Evolutionary conservation across 1,140 invertebrate species (phyloP).

Genomic region (Leptonema lineaticorne): DNA sequence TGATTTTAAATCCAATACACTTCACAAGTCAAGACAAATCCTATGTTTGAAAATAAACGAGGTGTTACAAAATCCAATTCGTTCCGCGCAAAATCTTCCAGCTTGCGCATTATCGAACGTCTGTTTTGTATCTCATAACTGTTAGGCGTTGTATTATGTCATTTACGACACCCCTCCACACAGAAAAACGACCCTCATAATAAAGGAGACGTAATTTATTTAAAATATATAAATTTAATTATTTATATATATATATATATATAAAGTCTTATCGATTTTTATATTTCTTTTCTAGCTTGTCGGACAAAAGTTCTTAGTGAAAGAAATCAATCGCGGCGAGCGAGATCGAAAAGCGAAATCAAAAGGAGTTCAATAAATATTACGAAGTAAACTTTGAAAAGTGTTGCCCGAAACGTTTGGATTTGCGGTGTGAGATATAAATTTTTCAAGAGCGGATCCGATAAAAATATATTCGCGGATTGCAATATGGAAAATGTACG

Average conservation of each 20-base stretch:
- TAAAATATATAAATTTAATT: too few relatives aligned
- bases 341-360: slow-evolving; percentile 31
- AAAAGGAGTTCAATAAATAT: slow-evolving; percentile 38
- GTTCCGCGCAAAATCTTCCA: slow-evolving; percentile 38
- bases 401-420: not conserved
- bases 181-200: too few relatives aligned
- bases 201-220: not conserved
- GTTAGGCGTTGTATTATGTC: not conserved
- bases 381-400: slow-evolving; percentile 1
- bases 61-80: slow-evolving; percentile 35
- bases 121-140: slow-evolving; percentile 35
- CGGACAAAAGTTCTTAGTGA: too few relatives aligned
- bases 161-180: not conserved
- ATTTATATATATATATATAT: too few relatives aligned
- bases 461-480: too few relatives aligned
- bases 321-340: slow-evolving; percentile 38
- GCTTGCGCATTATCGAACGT: slow-evolving; percentile 30
- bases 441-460: not conserved
- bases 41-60: slow-evolving; percentile 26
- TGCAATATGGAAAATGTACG: too few relatives aligned
- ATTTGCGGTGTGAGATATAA: not conserved
- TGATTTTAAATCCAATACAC: too few relatives aligned
- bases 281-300: too few relatives aligned
- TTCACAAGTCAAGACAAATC: slow-evolving; percentile 25
- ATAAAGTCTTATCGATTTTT: too few relatives aligned